Evolutionary conservation across 1,140 invertebrate species (phyloP).

Genomic region (Centruroides vittatus): DNA sequence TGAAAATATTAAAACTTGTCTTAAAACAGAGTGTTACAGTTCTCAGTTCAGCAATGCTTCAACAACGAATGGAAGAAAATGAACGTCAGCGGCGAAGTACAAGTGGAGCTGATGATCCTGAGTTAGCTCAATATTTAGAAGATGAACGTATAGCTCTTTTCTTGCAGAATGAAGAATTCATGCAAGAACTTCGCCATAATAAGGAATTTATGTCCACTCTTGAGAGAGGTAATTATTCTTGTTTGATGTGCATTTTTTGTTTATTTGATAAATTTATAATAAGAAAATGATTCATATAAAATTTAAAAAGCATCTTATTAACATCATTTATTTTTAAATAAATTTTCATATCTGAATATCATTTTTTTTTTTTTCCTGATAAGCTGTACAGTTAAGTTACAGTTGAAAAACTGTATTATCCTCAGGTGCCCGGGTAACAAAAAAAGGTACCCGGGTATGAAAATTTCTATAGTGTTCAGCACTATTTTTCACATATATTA

Average conservation of each 20-base stretch:
- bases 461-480: no score
- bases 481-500: no score
- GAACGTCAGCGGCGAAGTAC: constrained; percentile 23
- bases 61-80: constrained; percentile 35
- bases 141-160: constrained; percentile 75
- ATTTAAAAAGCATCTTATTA: no score
- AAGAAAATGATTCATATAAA: no score
- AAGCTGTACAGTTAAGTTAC: no score
- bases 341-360: no score
- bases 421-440: no score
- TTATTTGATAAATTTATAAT: no score
- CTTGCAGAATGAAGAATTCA: constrained; percentile 84
- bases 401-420: no score
- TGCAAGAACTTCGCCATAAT: constrained; percentile 72
- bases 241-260: background rate
- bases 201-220: constrained; percentile 76
- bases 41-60: constrained; percentile 29
- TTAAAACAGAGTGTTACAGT: constrained; percentile 17
- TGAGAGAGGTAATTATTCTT: constrained; percentile 37
- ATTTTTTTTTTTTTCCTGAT: no score
- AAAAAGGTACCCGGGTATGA: no score
- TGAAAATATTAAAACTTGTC: background rate
- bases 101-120: constrained; percentile 30
- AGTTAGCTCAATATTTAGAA: constrained; percentile 43
- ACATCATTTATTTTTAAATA: no score